Percentiles rank a stretch among this genome's conserved stretches.
Conservation (phyloP, 2,113 vertebrate species). For the Shinisaurus crocodilurus region DNA sequence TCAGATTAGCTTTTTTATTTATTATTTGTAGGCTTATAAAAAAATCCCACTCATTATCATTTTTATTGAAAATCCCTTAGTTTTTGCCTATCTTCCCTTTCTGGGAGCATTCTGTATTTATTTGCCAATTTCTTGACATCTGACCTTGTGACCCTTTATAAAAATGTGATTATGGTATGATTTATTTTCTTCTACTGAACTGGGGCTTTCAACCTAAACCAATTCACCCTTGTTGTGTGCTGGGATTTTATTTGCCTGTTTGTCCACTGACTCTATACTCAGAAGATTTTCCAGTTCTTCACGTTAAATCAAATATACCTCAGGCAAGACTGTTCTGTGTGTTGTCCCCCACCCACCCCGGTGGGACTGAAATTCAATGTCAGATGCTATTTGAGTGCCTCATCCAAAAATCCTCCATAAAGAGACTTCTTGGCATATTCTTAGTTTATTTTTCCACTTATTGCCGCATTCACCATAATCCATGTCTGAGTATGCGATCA, state of each 20-base stretch:
- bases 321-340: conserved; percentile 1
- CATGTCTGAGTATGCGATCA: background rate
- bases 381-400: conserved; percentile 46
- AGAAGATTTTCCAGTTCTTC: conserved; percentile 49
- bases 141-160: conserved; percentile 58
- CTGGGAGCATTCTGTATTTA: conserved; percentile 55
- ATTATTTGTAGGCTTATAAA: conserved; percentile 60
- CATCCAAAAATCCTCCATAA: conserved; percentile 48
- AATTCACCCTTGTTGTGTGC: conserved; percentile 38
- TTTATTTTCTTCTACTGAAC: conserved; percentile 57
- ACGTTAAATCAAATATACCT: conserved; percentile 40
- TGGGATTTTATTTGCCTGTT: conserved; percentile 58
- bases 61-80: conserved; percentile 74
- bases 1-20: conserved; percentile 67
- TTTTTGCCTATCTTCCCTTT: conserved; percentile 62
- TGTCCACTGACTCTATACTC: conserved; percentile 41
- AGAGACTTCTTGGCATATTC: conserved; percentile 30
- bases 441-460: conserved; percentile 17
- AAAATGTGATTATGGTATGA: conserved; percentile 61
- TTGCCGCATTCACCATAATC: background rate
- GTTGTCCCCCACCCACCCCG: background rate
- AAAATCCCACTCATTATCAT: conserved; percentile 65
- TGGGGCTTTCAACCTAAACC: conserved; percentile 46
- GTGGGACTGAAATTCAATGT: conserved; percentile 31
- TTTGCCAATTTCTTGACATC: conserved; percentile 74